Base-by-base conservation (phyloP, 2,797 vertebrate genomes). In the Lithobates sylvaticus region DNA sequence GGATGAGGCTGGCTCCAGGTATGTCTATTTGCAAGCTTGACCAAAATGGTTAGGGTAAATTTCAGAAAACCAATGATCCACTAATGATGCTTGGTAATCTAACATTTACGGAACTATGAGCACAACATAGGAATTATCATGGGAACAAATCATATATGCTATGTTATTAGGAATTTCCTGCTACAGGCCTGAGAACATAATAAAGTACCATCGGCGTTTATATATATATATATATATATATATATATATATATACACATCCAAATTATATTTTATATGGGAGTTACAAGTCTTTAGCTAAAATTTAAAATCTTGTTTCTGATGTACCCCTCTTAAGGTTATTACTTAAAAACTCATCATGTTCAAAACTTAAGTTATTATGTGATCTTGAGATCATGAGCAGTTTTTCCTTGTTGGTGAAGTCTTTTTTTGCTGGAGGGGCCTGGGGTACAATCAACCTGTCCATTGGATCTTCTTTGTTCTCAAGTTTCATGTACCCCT, bases 291-390 rank as follows among this genome's bases (percentile, higher is more conserved):
- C 6, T 7, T 15, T n/a, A 50, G 7, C 10, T n/a, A 26, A 61
- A 58, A 36, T 58, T 94, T 93, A 99, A 96, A 99, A 99, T 64
- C 96, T 95, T 65, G 97, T 99, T 94, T 99, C 98, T 0, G 98
- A 99, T 90, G 96, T 97, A 79, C 98, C 98, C 87, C 97, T 95
- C 90, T 98, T 99, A 88, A 99, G 89, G 27, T 95, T 94, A 91
- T 96, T 96, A 95, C 95, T 97, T 92, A 97, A 95, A 89, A 97
- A 97, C 84, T 99, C 97, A 36, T 98, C 97, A 3, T 97, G 97
- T 93, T 99, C 98, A 88, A 99, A 99, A 92, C 97, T 99, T 90
- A 99, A 95, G 89, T 99, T 99, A 89, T 99, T 99, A 72, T 99
- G 98, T 3, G 98, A 99, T 89, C 97, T 96, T 10, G 98, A 99